phyloP scores from a whole-genome alignment of 2,113 vertebrate species.

The Sylvia atricapilla region DNA sequence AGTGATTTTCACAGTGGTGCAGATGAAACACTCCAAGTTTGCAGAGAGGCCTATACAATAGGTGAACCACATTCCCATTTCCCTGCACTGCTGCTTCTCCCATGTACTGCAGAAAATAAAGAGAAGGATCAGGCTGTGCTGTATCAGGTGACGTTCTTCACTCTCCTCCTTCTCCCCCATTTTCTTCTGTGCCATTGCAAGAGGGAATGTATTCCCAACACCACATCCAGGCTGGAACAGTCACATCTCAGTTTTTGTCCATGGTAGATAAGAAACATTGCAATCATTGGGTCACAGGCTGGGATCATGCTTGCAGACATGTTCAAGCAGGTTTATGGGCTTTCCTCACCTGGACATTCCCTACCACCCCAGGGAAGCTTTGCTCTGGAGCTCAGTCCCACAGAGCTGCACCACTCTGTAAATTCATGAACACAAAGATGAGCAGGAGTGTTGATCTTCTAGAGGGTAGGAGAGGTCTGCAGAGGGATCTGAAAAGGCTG shows the following conservation, averaged over 20 bases:
- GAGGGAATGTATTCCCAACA: neutral
- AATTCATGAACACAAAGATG: neutral
- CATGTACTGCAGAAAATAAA: neutral
- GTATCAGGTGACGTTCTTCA: neutral
- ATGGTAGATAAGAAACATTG: neutral
- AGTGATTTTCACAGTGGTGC: neutral
- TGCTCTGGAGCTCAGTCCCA: neutral
- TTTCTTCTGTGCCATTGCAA: neutral
- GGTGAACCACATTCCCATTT: neutral
- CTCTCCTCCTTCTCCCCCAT: neutral
- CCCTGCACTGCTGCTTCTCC: neutral
- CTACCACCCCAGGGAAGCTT: neutral
- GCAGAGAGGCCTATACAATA: neutral
- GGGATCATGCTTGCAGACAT: neutral
- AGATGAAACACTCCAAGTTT: neutral
- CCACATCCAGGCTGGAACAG: neutral
- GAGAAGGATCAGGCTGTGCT: neutral
- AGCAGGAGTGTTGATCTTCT: neutral
- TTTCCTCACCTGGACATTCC: neutral
- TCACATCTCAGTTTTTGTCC: neutral
- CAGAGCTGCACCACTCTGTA: fast-evolving
- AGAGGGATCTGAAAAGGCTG: neutral
- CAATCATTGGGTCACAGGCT: neutral
- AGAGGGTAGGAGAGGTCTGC: neutral
- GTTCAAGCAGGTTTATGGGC: neutral